phyloP scores from a whole-genome alignment of 2,888 invertebrate species.

The Catocala nupta region DNA sequence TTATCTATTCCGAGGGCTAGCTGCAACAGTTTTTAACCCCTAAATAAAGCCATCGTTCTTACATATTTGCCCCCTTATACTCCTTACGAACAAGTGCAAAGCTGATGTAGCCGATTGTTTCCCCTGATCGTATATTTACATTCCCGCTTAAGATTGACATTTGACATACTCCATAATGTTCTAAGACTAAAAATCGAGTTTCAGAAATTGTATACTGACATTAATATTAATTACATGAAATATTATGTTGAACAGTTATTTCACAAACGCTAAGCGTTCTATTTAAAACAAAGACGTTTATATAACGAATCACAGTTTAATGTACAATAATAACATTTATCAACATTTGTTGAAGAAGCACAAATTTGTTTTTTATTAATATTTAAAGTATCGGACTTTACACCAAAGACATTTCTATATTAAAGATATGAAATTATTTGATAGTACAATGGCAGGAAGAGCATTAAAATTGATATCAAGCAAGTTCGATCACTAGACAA shows the following conservation, averaged over 20 bases:
- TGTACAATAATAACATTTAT: constrained; percentile 50
- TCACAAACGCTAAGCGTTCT: constrained; percentile 3
- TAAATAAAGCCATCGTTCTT: too few species aligned
- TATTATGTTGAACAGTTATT: constrained; percentile 1
- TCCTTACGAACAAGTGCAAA: too few species aligned
- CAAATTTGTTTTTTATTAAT: constrained; percentile 39
- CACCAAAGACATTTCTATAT: constrained; percentile 25
- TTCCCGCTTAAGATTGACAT: too few species aligned
- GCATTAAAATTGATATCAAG: constrained; percentile 26
- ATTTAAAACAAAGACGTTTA: constrained; percentile 10
- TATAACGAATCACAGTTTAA: constrained; percentile 51
- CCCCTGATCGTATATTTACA: too few species aligned
- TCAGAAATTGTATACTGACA: constrained; percentile 1
- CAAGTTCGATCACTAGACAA: constrained; percentile 25
- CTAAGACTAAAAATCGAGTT: neutral
- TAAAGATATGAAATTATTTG: constrained; percentile 31
- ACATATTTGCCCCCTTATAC: too few species aligned
- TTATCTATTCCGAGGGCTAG: neutral
- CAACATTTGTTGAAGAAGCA: constrained; percentile 50
- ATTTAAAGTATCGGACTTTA: constrained; percentile 4
- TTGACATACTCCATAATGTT: too few species aligned
- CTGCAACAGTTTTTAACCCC: neutral
- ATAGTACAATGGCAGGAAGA: constrained; percentile 25
- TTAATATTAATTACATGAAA: constrained; percentile 1
- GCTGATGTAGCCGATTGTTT: too few species aligned